Percentiles rank a stretch among this genome's conserved stretches.
Evolutionary conservation across 2,797 vertebrate genomes (phyloP).

Genomic region (Bovichtus diacanthus): DNA sequence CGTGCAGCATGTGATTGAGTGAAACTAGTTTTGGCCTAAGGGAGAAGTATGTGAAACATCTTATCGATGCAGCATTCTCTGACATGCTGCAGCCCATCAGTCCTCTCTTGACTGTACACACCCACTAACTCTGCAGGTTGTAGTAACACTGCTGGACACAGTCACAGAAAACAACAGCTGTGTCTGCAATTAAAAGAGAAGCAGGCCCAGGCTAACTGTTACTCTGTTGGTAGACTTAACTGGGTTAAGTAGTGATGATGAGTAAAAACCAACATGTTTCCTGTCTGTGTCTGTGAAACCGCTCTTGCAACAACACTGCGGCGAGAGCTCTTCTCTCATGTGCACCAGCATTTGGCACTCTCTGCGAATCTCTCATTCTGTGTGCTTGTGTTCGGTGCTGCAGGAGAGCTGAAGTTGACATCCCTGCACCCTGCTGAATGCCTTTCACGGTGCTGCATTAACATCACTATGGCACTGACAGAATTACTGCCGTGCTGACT

Average conservation of each 20-base stretch:
- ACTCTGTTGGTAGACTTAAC: background rate
- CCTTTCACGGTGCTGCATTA: slow-evolving; percentile 83
- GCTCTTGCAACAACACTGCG: background rate
- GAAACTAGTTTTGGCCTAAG: slow-evolving; percentile 9
- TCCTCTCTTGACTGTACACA: slow-evolving; percentile 14
- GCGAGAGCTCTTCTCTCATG: slow-evolving; percentile 15
- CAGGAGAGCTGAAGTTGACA: slow-evolving; percentile 72
- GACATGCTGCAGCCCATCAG: slow-evolving; percentile 71
- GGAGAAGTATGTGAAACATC: slow-evolving; percentile 57
- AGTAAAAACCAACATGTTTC: background rate
- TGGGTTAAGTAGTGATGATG: background rate
- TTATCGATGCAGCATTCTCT: slow-evolving; percentile 66
- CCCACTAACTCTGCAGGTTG: slow-evolving; percentile 13
- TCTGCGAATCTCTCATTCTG: slow-evolving; percentile 65
- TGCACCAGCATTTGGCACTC: slow-evolving; percentile 12
- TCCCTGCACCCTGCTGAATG: slow-evolving; percentile 78
- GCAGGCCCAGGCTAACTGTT: background rate
- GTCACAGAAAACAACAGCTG: background rate
- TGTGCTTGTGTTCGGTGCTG: slow-evolving; percentile 67
- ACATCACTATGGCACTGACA: slow-evolving; percentile 87
- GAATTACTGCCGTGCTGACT: slow-evolving; percentile 83
- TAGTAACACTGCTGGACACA: background rate
- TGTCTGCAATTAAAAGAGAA: background rate
- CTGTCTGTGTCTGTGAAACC: background rate
- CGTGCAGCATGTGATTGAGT: background rate